A percentile compares a stretch with the other conserved stretches of the same genome.
Evolutionary conservation across 2,113 vertebrate genomes (phyloP).

Genomic region (Engystomops pustulosus): DNA sequence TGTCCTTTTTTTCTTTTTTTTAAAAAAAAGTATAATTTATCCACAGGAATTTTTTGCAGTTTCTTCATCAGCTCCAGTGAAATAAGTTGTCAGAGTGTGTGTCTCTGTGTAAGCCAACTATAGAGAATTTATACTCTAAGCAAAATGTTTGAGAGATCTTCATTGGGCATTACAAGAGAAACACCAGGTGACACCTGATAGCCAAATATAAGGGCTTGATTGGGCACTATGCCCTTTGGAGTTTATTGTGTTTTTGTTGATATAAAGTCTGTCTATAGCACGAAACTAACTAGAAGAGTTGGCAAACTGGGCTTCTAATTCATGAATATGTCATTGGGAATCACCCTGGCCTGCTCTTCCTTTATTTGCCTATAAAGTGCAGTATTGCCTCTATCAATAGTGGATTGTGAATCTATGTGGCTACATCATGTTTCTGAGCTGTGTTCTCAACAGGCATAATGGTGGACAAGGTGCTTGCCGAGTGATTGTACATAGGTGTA

Average conservation of each 20-base stretch:
- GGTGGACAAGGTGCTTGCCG: background rate
- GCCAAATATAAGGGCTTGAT: too few species aligned
- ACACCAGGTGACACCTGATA: background rate
- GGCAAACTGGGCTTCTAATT: background rate
- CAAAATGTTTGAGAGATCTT: background rate
- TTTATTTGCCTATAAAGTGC: background rate
- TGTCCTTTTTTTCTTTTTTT: too few species aligned
- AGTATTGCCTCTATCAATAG: background rate
- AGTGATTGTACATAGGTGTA: background rate
- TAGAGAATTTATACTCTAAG: slow-evolving; percentile 6
- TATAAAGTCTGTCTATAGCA: background rate
- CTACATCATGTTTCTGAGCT: background rate
- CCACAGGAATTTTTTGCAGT: too few species aligned
- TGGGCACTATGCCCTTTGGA: background rate
- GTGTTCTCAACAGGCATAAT: background rate
- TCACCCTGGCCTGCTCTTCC: background rate
- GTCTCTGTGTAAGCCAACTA: background rate
- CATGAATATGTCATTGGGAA: background rate
- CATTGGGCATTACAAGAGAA: background rate
- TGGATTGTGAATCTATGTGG: background rate
- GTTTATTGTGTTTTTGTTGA: too few species aligned
- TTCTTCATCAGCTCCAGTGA: background rate
- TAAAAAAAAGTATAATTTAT: too few species aligned
- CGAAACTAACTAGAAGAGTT: background rate
- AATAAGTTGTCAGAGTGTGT: background rate